Evolutionary conservation across 2,888 invertebrate species (phyloP).

Genomic region (Epicampocera succincta): DNA sequence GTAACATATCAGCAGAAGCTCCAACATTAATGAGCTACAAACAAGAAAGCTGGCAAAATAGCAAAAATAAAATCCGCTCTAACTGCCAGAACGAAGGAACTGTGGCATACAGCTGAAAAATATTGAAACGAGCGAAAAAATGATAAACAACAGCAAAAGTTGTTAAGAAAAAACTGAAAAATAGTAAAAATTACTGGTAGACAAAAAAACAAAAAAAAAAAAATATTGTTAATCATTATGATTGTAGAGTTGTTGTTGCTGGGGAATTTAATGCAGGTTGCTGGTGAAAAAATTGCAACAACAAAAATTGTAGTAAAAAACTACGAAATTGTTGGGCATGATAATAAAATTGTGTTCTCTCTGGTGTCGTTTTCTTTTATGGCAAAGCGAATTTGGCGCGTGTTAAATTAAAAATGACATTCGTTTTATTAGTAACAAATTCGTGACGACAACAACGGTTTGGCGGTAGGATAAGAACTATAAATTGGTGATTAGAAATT

Average conservation of each 20-base stretch:
- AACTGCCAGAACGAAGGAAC: conserved; percentile 1
- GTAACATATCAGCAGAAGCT: conserved; percentile 65
- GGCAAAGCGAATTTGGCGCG: conserved; percentile 55
- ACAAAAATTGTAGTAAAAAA: neutral
- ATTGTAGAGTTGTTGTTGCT: conserved; percentile 55
- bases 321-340: conserved; percentile 54
- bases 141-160: conserved; percentile 52
- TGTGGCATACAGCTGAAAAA: conserved; percentile 41
- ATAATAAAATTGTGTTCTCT: conserved; percentile 52
- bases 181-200: neutral
- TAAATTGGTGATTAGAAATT: conserved; percentile 1
- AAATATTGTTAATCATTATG: conserved; percentile 57
- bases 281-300: neutral
- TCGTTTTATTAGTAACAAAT: conserved; percentile 63
- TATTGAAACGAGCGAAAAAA: conserved; percentile 44
- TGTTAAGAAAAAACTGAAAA: conserved; percentile 33
- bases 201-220: conserved; percentile 12
- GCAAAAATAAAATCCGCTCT: neutral
- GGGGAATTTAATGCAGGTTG: conserved; percentile 32
- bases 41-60: neutral
- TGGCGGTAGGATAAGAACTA: neutral
- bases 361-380: conserved; percentile 7
- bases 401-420: conserved; percentile 67
- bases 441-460: conserved; percentile 58
- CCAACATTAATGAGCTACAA: conserved; percentile 66